phyloP scores from a whole-genome alignment of 2,888 invertebrate species.

The Coelopa pilipes region DNA sequence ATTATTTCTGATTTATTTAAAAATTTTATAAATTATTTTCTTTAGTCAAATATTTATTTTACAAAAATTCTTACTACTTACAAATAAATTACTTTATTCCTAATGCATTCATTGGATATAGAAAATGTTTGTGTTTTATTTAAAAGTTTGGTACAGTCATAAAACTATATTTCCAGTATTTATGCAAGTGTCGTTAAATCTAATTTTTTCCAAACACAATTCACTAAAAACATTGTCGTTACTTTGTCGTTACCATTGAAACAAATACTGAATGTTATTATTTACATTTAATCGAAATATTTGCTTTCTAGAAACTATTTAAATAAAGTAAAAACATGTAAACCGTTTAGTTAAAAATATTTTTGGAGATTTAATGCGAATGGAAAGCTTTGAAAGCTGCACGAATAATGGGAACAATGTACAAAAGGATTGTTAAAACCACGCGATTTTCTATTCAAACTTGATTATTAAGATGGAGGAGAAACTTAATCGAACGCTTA shows the following conservation, averaged over 20 bases:
- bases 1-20: constrained; percentile 2
- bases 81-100: neutral
- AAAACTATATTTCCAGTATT: constrained; percentile 43
- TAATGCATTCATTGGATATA: neutral
- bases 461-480: neutral
- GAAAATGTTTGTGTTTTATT: constrained; percentile 1
- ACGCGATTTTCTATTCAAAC: neutral
- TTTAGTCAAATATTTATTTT: constrained; percentile 6
- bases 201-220: constrained; percentile 5
- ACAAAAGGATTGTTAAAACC: neutral
- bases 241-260: neutral
- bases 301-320: neutral
- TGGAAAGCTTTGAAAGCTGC: constrained; percentile 5
- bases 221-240: neutral
- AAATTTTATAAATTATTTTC: constrained; percentile 3
- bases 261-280: neutral
- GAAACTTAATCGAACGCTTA: neutral
- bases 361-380: neutral
- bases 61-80: constrained; percentile 47
- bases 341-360: neutral
- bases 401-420: neutral
- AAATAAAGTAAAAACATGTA: neutral
- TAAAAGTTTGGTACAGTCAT: constrained; percentile 50
- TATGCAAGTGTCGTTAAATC: constrained; percentile 22
- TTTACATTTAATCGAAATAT: neutral